Percentiles rank a stretch among this genome's conserved stretches.
Conservation (phyloP, 2,888 invertebrate genomes). For the Melipona bicolor region DNA sequence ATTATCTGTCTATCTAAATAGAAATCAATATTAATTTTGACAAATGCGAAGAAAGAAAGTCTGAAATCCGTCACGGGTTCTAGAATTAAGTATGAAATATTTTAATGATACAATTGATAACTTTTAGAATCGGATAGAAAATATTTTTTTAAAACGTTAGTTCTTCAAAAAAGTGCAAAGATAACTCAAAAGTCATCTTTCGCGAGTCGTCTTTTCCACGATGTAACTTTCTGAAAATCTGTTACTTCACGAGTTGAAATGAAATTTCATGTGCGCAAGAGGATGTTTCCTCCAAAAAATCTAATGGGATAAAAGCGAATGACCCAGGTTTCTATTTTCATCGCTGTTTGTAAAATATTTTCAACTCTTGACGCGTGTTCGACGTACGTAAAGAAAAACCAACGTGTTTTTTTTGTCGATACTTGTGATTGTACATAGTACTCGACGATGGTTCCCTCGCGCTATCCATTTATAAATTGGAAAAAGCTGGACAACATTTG, state of each 20-base stretch:
- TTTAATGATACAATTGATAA: too few relatives aligned
- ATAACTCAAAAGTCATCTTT: background rate
- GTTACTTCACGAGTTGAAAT: background rate
- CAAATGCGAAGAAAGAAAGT: too few relatives aligned
- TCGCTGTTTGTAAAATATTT: too few relatives aligned
- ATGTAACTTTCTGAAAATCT: background rate
- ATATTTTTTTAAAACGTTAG: background rate
- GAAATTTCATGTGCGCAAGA: background rate
- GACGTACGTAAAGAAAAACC: background rate
- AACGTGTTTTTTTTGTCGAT: conserved; percentile 8
- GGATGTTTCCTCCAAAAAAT: background rate
- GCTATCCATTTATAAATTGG: conserved; percentile 53
- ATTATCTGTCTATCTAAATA: too few relatives aligned
- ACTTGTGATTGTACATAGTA: background rate
- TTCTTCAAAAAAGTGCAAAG: background rate
- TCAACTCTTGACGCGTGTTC: background rate
- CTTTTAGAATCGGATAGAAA: too few relatives aligned
- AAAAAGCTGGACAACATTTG: conserved; percentile 49
- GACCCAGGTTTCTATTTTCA: too few relatives aligned
- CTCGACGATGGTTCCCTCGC: conserved; percentile 4
- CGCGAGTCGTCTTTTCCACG: background rate
- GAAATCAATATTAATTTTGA: too few relatives aligned
- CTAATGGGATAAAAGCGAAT: background rate
- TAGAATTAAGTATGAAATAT: too few relatives aligned
- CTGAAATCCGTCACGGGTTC: too few relatives aligned